Base-by-base conservation (phyloP, 2,888 invertebrate species). In the Allolobophora icterica region DNA sequence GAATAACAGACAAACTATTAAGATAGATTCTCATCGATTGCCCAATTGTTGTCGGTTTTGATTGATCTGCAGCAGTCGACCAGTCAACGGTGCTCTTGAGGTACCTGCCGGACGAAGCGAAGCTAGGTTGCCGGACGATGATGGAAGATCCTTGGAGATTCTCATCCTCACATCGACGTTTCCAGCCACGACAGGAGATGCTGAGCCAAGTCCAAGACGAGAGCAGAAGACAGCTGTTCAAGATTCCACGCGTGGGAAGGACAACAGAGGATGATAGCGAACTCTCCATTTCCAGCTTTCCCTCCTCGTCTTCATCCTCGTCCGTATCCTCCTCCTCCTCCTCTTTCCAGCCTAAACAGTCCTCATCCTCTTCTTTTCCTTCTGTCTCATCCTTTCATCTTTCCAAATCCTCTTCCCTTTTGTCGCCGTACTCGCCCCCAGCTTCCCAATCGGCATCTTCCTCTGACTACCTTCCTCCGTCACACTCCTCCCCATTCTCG, bases 161-260 rank as follows among this genome's bases (percentile, higher is more conserved):
- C 52, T 1, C n/a, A 71, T 71, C 71, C 71, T n/a, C 71, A 11
- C 71, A 71, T n/a, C 71, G 13, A n/a, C n/a, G 71, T 71, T n/a
- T 71, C 71, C 30, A n/a, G 30, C 71, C n/a, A 71, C 3, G 71
- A 71, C 30, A 30, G n/a, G n/a, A 71, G n/a, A 71, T n/a, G 71
- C 30, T 71, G 71, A 71, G 8, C n/a, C 71, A 71, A 71, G n/a
- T 71, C 11, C 30, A 71, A 71, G n/a, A 71, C 6, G 71, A 71
- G 71, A 71, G n/a, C 17, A 71, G n/a, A n/a, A 71, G 87, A 35
- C 87, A 87, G 35, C 34, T 87, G 6, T 87, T 87, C 87, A 87
- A 87, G 87, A 87, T 87, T 38, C 87, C 87, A 38, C 34, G 87
- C 34, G 87, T 87, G 0, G 87, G 87, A 38, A 34, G 87, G 15